A percentile compares a stretch with the other conserved stretches of the same genome.
Conservation (phyloP, 2,113 vertebrate genomes). For the Nycticryphes semicollaris region DNA sequence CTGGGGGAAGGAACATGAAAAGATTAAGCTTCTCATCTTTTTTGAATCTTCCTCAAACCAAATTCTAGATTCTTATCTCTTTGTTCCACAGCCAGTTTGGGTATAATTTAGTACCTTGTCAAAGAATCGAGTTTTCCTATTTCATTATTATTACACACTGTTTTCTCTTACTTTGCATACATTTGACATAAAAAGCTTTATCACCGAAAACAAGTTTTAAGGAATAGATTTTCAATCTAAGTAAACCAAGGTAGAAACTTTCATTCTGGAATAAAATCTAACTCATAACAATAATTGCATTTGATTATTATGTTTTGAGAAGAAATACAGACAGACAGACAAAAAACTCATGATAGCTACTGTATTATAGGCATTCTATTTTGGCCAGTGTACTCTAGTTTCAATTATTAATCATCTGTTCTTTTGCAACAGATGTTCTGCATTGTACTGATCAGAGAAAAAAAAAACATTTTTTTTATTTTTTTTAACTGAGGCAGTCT, state of each 20-base stretch:
- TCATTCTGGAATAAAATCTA: background rate
- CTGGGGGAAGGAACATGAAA: background rate
- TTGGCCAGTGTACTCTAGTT: background rate
- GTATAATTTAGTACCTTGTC: background rate
- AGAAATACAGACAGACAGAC: background rate
- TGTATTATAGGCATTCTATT: background rate
- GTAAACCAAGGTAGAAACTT: background rate
- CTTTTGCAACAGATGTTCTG: conserved; percentile 28
- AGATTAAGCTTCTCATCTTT: background rate
- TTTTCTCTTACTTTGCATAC: background rate
- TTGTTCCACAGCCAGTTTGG: background rate
- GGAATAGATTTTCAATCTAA: background rate
- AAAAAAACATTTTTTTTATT: background rate
- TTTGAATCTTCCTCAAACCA: conserved; percentile 3
- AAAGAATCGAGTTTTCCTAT: background rate
- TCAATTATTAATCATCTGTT: conserved; percentile 41
- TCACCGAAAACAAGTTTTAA: background rate
- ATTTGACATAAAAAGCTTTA: background rate
- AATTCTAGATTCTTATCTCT: conserved; percentile 2
- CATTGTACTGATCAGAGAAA: background rate
- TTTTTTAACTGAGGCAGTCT: background rate
- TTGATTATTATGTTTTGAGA: background rate
- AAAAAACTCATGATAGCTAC: background rate
- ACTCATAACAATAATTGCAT: background rate
- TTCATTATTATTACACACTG: background rate